Percentiles rank a stretch among this genome's conserved stretches.
These are phyloP conservation scores for Polia nebulosa DNA, from an alignment of 2,888 invertebrate genomes.

Conservation along the genomic window DNA sequence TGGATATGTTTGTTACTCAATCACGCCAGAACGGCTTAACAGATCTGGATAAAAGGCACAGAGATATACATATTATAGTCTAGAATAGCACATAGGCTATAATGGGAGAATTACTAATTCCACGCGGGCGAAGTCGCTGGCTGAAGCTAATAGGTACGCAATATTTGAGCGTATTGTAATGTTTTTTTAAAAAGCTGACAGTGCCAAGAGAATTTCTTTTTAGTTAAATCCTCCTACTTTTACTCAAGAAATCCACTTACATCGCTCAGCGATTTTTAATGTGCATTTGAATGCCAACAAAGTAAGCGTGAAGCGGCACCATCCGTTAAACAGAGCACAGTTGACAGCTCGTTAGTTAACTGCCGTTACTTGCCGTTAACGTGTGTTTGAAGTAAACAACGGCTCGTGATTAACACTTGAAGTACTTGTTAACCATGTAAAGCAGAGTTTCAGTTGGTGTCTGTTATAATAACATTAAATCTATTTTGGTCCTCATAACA, in stretches of 20 bases:
- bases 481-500: background rate
- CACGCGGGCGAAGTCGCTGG: too few relatives aligned
- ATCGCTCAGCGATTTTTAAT: constrained; percentile 13
- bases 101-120: too few relatives aligned
- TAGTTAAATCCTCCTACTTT: background rate
- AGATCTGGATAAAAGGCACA: too few relatives aligned
- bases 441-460: constrained; percentile 8
- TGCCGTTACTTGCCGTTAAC: constrained; percentile 16
- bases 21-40: too few relatives aligned
- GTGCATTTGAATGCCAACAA: constrained; percentile 3
- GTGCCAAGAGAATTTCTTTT: background rate
- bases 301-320: constrained; percentile 23
- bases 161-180: too few relatives aligned
- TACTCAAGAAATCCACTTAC: background rate
- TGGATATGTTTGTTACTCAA: too few relatives aligned
- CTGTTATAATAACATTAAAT: background rate
- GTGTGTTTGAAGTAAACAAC: constrained; percentile 33
- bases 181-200: background rate
- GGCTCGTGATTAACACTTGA: constrained; percentile 17
- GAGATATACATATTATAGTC: too few relatives aligned
- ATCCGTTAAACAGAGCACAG: constrained; percentile 26
- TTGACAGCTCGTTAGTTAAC: constrained; percentile 45
- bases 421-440: constrained; percentile 13
- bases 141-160: too few relatives aligned
- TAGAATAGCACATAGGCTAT: too few relatives aligned